Base-by-base conservation (phyloP, 2,113 vertebrate species). In the Siniperca knerii region DNA sequence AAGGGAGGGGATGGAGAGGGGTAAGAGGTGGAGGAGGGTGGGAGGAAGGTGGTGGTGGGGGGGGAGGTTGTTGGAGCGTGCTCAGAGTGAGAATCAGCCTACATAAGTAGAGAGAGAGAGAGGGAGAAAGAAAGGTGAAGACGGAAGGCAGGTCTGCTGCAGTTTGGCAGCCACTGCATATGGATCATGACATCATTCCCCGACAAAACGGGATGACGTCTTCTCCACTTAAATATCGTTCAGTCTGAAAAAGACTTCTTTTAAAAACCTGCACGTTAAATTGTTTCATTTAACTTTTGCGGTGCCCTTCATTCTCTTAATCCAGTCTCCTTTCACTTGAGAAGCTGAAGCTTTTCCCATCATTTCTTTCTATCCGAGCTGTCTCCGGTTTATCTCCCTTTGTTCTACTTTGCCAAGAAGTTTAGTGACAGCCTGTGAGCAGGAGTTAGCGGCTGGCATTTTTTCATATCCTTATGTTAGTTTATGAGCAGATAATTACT, bases 101-200 rank as follows among this genome's bases (percentile, higher is more conserved):
- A 80, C 82, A 68, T 58, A 80, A 58, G 82, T 65, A 66, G 71
- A 72, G 61, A 67, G 75, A 83, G 87, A 84, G 75, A 83, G 87
- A 84, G 83, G 37, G 60, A 84, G 77, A 61, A 29, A 84, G 86
- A 69, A 37, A 85, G 88, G 88, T 84, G 75, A 90, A 77, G 88
- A 89, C 76, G 90, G 83, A 37, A 84, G 68, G 84, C 71, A 82
- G 87, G 44, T 79, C 80, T 77, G 80, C 86, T 84, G 87, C 76
- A 71, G 83, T 89, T 89, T 94, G 86, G 85, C 86, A 77, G 74
- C 79, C 61, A 1, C 81, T 66, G 75, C 82, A 66, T 81, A 75
- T 84, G 80, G 75, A 89, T 86, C 73, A 79, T 90, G 90, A 89
- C 83, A 85, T 92, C 87, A 90, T 84, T 80, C 81, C 77, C 68